Evolutionary conservation across 2,888 invertebrate species (phyloP).

Genomic region (Drosophila fulvimacula): DNA sequence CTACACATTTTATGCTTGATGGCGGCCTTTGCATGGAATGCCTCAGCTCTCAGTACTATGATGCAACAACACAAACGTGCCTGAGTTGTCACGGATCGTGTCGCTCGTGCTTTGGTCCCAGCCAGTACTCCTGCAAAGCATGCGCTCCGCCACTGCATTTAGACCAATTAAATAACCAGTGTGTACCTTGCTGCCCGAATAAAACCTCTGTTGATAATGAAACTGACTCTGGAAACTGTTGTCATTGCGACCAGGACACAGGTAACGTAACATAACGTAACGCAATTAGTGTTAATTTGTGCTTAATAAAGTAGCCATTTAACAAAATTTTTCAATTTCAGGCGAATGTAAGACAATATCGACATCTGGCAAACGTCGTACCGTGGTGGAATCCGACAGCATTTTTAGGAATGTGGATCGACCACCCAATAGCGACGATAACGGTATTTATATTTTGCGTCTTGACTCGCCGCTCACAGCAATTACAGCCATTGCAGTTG

Average conservation of each 20-base stretch:
- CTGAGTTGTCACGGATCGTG: slow-evolving; percentile 89
- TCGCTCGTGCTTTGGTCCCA: slow-evolving; percentile 89
- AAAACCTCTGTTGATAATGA: slow-evolving; percentile 86
- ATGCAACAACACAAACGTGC: slow-evolving; percentile 89
- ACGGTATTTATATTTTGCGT: slow-evolving; percentile 78
- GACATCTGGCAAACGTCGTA: slow-evolving; percentile 90
- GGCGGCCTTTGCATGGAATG: slow-evolving; percentile 92
- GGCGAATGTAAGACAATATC: slow-evolving; percentile 91
- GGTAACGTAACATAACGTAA: slow-evolving; percentile 27
- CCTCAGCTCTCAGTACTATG: slow-evolving; percentile 90
- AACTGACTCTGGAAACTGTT: slow-evolving; percentile 84
- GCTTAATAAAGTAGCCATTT: neutral
- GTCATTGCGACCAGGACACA: slow-evolving; percentile 61
- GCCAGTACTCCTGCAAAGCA: slow-evolving; percentile 88
- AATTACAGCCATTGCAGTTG: slow-evolving; percentile 88
- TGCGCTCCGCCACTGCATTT: slow-evolving; percentile 89
- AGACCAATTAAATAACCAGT: slow-evolving; percentile 90
- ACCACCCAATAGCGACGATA: slow-evolving; percentile 12
- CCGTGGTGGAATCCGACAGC: slow-evolving; percentile 82
- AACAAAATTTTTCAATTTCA: slow-evolving; percentile 70
- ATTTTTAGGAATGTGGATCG: slow-evolving; percentile 44
- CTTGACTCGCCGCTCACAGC: slow-evolving; percentile 87
- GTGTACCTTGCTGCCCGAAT: slow-evolving; percentile 90
- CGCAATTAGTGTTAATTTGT: neutral
- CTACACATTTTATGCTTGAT: slow-evolving; percentile 89